phyloP scores from a whole-genome alignment of 2,888 invertebrate genomes.

The Cabera pusaria region DNA sequence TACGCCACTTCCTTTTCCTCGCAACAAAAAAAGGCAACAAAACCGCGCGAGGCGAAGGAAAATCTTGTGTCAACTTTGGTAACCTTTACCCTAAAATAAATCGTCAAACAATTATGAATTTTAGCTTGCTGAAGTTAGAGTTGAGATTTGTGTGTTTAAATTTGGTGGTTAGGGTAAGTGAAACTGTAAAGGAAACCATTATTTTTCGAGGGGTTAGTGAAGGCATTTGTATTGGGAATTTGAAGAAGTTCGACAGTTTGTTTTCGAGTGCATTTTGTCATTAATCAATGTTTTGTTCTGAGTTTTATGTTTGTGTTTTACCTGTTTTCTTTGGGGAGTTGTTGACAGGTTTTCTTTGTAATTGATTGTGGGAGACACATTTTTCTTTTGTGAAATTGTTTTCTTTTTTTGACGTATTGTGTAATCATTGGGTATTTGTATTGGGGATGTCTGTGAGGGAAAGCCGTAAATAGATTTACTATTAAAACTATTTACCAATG shows the following conservation, averaged over 20 bases:
- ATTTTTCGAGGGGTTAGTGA: conserved; percentile 75
- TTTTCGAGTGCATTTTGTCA: conserved; percentile 82
- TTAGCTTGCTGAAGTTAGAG: not conserved
- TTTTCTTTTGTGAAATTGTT: conserved; percentile 25
- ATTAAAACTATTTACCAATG: too few relatives aligned
- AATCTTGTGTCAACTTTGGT: conserved; percentile 61
- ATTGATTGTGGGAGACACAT: conserved; percentile 61
- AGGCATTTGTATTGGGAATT: conserved; percentile 80
- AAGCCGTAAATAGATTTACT: too few relatives aligned
- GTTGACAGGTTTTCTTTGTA: conserved; percentile 72
- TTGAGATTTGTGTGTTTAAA: conserved; percentile 26
- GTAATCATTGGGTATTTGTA: too few relatives aligned
- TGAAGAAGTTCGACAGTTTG: conserved; percentile 84
- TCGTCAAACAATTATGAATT: conserved; percentile 27
- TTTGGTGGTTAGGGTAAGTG: not conserved
- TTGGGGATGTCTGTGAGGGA: too few relatives aligned
- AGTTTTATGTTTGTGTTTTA: conserved; percentile 74
- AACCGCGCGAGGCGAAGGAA: conserved; percentile 56
- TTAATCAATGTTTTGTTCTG: conserved; percentile 81
- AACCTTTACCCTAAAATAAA: conserved; percentile 48
- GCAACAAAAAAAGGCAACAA: conserved; percentile 74
- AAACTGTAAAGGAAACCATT: conserved; percentile 73
- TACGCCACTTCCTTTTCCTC: conserved; percentile 73
- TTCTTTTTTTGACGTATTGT: too few relatives aligned
- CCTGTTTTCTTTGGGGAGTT: conserved; percentile 65